Evolutionary conservation across 2,113 vertebrate species (phyloP).

Genomic region (Thamnaconus septentrionalis): DNA sequence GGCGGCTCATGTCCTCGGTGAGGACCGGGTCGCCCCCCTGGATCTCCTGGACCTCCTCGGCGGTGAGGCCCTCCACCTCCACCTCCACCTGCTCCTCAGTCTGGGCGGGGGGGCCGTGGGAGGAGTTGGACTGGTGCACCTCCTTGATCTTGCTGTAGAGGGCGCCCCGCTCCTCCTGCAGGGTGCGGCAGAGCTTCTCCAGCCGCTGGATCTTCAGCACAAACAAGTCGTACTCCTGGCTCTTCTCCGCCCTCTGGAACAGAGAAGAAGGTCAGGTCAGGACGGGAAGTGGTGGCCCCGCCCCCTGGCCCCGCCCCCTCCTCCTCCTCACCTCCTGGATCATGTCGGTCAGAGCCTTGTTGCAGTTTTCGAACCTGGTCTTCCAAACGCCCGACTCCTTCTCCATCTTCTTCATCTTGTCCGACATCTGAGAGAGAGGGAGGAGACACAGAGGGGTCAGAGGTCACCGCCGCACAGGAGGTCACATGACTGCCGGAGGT

Average conservation of each 20-base stretch:
- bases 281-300: not conserved
- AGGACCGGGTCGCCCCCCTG: conserved; percentile 45
- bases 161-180: conserved; percentile 90
- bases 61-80: conserved; percentile 12
- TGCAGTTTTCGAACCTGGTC: conserved; percentile 93
- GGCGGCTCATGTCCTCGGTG: conserved; percentile 64
- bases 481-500: too few relatives aligned
- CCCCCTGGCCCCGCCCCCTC: too few relatives aligned
- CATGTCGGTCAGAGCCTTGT: conserved; percentile 92
- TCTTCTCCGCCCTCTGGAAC: conserved; percentile 68
- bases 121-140: conserved; percentile 63
- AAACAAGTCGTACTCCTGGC: conserved; percentile 89
- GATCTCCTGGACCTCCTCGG: conserved; percentile 44
- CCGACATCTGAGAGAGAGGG: conserved; percentile 83
- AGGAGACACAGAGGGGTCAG: not conserved
- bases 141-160: conserved; percentile 91
- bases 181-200: conserved; percentile 88
- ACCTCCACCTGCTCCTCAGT: conserved; percentile 44
- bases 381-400: conserved; percentile 93
- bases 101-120: not conserved
- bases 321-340: conserved; percentile 85
- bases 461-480: not conserved
- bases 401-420: conserved; percentile 95
- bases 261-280: not conserved
- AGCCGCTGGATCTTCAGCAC: conserved; percentile 90